Evolutionary conservation across 2,888 invertebrate genomes (phyloP), one percentile per base, ranked within the genome.

Genomic region (Tetramorium bicarinatum): DNA sequence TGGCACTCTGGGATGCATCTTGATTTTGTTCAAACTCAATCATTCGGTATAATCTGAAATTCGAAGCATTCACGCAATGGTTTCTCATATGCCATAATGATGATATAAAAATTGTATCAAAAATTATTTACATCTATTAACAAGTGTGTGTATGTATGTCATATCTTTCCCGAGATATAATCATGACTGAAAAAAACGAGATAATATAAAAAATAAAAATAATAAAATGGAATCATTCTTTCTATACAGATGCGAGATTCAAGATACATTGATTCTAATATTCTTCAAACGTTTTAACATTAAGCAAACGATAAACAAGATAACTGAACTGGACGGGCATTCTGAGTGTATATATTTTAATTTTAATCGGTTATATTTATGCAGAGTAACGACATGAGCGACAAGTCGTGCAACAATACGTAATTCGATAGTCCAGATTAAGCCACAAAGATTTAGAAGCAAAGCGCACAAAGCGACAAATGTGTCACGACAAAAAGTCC

Each of bases 1-100:
- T 93, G 93, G 89, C 86, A 90, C 92, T 92, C 87, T 86, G 79
- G 61, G 69, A 85, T 82, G 88, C 87, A 91, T 92, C 89, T 91
- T 87, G 91, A 91, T 91, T 88, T 88, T 81, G 74, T 80, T 83
- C 85, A 87, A 83, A 74, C 81, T 72, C 83, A 87, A 87, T 88
- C 91, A 91, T 89, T 88, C 89, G 91, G 87, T 85, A 82, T 72
- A 81, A 87, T 79, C 64, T 75, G 34, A 18, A 25, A 82, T 54
- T 13, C 4, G 18, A 76, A 64, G 15, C 38, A n/a, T n/a, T n/a
- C n/a, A 54, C 15, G 1, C 29, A 67, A 56, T 67, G 3, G 6
- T 69, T 52, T 52, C 29, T 69, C 8, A 15, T 18, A n/a, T 2
- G 41, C 29, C 18, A 9, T 25, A 25, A 66, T 15, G 13, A 3